Evolutionary conservation across 2,113 vertebrate genomes (phyloP).

Genomic region (Archocentrus centrarchus): DNA sequence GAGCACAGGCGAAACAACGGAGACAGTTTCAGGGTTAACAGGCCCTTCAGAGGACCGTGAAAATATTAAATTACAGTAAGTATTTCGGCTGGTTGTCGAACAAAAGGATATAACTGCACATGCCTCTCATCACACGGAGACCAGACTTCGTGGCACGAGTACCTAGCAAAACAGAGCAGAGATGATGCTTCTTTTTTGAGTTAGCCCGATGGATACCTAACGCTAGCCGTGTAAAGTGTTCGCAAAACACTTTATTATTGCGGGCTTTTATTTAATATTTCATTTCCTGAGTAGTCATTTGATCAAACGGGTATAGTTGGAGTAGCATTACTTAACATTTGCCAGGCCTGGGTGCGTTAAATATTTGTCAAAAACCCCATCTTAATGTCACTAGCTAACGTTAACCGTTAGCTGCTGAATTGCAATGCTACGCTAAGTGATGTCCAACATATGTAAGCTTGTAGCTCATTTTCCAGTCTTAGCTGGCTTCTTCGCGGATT

Average conservation of each 20-base stretch:
- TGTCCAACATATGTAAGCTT: slow-evolving; percentile 24
- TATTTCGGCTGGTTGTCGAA: slow-evolving; percentile 20
- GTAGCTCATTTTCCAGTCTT: slow-evolving; percentile 22
- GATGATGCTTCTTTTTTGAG: slow-evolving; percentile 66
- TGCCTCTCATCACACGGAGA: not conserved
- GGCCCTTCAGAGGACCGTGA: slow-evolving; percentile 55
- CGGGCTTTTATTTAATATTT: not conserved
- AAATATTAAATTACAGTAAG: slow-evolving; percentile 62
- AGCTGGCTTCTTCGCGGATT: not conserved
- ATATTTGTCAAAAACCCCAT: slow-evolving; percentile 13
- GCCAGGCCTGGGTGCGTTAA: not conserved
- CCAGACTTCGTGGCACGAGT: slow-evolving; percentile 45
- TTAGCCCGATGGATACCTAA: slow-evolving; percentile 49
- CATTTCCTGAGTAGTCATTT: rapidly evolving
- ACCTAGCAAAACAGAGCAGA: slow-evolving; percentile 50
- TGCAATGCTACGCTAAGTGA: slow-evolving; percentile 54
- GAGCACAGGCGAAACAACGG: slow-evolving; percentile 72
- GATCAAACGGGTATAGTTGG: rapidly evolving
- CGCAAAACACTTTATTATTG: not conserved
- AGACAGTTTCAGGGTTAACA: slow-evolving; percentile 58
- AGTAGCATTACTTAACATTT: not conserved
- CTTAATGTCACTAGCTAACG: slow-evolving; percentile 21
- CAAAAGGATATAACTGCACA: not conserved
- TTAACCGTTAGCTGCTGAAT: slow-evolving; percentile 48
- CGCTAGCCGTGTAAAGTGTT: slow-evolving; percentile 7